A percentile compares a stretch with the other conserved stretches of the same genome.
Evolutionary conservation across 2,113 vertebrate genomes (phyloP).

Genomic region (Cyprinodon brontotheroides): DNA sequence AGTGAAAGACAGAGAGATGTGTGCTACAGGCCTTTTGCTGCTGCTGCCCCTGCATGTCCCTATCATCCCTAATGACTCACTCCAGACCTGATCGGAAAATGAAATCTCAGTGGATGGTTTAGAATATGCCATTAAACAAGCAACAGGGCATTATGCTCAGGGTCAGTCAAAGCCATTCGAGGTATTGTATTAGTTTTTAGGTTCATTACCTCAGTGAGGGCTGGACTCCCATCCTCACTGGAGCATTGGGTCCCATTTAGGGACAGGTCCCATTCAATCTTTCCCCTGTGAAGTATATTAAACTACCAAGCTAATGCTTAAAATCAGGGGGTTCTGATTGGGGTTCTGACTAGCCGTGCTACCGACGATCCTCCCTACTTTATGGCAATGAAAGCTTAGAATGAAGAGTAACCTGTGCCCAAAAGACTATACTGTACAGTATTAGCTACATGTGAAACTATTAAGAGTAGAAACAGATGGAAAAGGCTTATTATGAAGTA

Average conservation of each 20-base stretch:
- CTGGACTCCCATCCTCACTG: constrained; percentile 40
- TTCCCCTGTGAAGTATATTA: constrained; percentile 15
- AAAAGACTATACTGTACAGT: background rate
- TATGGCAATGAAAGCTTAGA: too few species aligned
- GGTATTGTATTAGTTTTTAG: constrained; percentile 71
- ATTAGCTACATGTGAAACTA: background rate
- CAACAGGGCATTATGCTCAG: constrained; percentile 60
- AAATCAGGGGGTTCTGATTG: background rate
- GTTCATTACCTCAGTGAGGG: constrained; percentile 73
- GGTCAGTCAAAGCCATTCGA: constrained; percentile 72
- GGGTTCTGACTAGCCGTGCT: too few species aligned
- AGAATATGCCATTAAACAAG: constrained; percentile 69
- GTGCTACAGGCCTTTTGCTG: constrained; percentile 61
- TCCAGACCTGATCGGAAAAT: constrained; percentile 63
- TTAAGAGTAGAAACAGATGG: background rate
- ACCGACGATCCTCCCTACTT: too few species aligned
- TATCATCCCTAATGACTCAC: constrained; percentile 70
- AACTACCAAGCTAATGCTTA: background rate
- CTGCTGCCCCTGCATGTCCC: constrained; percentile 48
- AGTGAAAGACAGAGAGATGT: constrained; percentile 52
- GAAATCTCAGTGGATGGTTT: constrained; percentile 59
- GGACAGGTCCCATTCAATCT: constrained; percentile 20
- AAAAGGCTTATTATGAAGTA: too few species aligned
- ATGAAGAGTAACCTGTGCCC: too few species aligned
- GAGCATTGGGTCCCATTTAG: constrained; percentile 25